Base-by-base conservation (phyloP, 2,113 vertebrate genomes). In the Plecotus auritus region DNA sequence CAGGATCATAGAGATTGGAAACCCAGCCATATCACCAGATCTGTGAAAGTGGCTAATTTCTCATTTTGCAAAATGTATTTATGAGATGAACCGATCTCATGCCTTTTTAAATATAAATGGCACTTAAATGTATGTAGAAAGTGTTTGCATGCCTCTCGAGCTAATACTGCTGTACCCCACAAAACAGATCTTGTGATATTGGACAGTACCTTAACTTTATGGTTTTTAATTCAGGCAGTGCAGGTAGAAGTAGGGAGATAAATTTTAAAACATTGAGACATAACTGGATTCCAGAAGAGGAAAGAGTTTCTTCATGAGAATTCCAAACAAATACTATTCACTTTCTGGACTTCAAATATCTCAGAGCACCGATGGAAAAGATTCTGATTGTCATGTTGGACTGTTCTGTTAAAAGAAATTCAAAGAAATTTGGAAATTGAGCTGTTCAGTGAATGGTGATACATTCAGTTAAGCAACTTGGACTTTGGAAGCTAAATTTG, bases 1-100 rank as follows among this genome's bases (percentile, higher is more conserved):
- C 98, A 97, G 98, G 98, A 97, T 98, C 98, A 98, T 98, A 98
- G 98, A 99, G 98, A 98, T 98, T 99, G 98, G 98, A 98, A 99
- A 98, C 98, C 97, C 98, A 98, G 97, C 98, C 98, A 95, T 98
- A 98, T 98, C 98, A 98, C 98, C 98, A 98, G 98, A 98, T 98
- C 98, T 99, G 98, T 98, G 95, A 96, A 97, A 66, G 97, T 96
- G 97, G 98, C 88, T 95, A 90, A 66, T 92, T 87, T 96, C 49
- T 97, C 85, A 85, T 93, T 95, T 91, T 94, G 96, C 92, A 95
- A 93, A 88, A 91, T 56, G n/a, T 95, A 83, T 88, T 73, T 91
- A 85, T 95, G 97, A 97, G 86, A 95, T 78, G 85, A 96, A 91
- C 90, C n/a, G 4, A 56, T 90, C 97, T 98, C 96, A 94, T 96